Evolutionary conservation across 2,888 invertebrate species (phyloP).

Genomic region (Chromoteleia sp.): DNA sequence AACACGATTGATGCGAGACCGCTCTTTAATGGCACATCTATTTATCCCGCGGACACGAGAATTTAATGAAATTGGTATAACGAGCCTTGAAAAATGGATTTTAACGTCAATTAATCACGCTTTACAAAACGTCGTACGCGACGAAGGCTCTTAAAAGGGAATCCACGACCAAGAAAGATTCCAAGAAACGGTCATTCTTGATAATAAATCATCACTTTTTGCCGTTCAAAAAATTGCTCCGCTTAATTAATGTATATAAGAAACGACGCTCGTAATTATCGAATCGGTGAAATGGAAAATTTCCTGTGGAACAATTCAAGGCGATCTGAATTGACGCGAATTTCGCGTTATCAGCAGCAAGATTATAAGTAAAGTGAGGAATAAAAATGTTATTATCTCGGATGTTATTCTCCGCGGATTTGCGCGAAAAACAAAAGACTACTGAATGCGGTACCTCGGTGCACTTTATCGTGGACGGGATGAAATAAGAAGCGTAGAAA

Average conservation of each 20-base stretch:
- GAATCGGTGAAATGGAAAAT: no score
- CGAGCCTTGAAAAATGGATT: slow-evolving; percentile 19
- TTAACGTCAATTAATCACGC: slow-evolving; percentile 36
- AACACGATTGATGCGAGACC: slow-evolving; percentile 19
- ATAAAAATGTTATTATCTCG: slow-evolving; percentile 11
- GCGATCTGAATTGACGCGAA: not conserved
- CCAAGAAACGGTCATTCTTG: not conserved
- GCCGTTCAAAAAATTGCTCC: not conserved
- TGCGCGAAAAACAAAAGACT: slow-evolving; percentile 3
- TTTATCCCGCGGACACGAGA: not conserved
- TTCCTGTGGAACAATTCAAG: not conserved
- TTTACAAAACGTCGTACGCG: slow-evolving; percentile 19
- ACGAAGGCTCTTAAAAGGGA: not conserved
- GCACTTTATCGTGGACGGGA: slow-evolving; percentile 27
- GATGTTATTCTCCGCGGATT: slow-evolving; percentile 16
- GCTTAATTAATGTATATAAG: slow-evolving; percentile 26
- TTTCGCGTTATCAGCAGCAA: not conserved
- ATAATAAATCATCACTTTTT: slow-evolving; percentile 24
- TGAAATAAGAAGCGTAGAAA: slow-evolving; percentile 27
- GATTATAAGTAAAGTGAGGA: no score
- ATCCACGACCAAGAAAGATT: not conserved
- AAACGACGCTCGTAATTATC: not conserved
- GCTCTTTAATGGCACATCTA: slow-evolving; percentile 10
- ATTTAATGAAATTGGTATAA: slow-evolving; percentile 30
- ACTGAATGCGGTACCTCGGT: not conserved